Percentiles rank a stretch among this genome's conserved stretches.
Evolutionary conservation across 2,797 vertebrate species (phyloP).

Genomic region (Artibeus jamaicensis): DNA sequence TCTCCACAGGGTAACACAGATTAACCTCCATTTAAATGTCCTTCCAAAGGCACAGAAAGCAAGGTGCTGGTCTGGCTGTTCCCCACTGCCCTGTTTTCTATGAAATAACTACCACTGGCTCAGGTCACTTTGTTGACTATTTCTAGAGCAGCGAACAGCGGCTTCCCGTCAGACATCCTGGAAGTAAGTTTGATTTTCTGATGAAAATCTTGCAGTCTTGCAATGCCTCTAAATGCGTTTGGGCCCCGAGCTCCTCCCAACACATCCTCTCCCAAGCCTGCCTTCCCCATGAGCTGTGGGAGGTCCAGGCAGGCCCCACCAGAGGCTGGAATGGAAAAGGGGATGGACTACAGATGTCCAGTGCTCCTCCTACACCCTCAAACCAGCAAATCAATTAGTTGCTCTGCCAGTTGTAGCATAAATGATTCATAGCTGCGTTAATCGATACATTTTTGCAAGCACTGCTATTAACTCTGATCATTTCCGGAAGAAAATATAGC

Average conservation of each 20-base stretch:
- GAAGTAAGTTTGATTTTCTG: neutral
- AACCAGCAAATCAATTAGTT: neutral
- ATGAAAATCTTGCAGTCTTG: neutral
- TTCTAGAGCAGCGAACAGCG: neutral
- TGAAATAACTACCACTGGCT: neutral
- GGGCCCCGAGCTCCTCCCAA: neutral
- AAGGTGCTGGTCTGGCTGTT: neutral
- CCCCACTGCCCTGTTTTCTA: neutral
- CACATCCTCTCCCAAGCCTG: neutral
- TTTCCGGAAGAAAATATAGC: slow-evolving; percentile 29
- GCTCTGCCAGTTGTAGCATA: neutral
- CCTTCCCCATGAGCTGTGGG: neutral
- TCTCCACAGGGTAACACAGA: neutral
- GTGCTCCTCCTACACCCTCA: neutral
- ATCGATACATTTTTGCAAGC: neutral
- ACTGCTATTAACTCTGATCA: neutral
- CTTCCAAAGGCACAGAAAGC: neutral
- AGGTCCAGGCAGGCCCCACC: neutral
- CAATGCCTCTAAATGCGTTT: neutral
- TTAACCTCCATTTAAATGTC: neutral
- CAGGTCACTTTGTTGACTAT: neutral
- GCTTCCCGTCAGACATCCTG: neutral
- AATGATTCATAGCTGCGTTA: slow-evolving; percentile 49
- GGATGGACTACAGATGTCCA: neutral
- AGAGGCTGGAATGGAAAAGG: neutral